phyloP scores from a whole-genome alignment of 2,797 vertebrate species.

The Sciurus vulgaris region DNA sequence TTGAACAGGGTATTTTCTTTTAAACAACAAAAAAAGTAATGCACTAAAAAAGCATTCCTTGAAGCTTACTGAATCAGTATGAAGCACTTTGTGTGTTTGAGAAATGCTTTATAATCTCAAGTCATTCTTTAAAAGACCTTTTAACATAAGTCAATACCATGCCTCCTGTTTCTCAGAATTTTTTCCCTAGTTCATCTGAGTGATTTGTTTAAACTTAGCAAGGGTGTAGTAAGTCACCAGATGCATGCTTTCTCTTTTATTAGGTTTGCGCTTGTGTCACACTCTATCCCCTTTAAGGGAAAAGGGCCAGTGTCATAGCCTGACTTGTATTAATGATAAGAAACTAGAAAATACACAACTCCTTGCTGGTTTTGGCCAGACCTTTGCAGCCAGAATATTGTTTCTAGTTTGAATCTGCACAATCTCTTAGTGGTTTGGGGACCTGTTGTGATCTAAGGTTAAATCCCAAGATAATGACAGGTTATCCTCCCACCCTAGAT shows the following conservation, averaged over 20 bases:
- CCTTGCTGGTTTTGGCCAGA: background rate
- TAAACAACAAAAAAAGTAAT: constrained; percentile 68
- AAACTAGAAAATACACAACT: background rate
- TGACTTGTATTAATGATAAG: background rate
- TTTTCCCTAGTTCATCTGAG: background rate
- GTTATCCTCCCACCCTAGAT: background rate
- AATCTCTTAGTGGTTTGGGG: background rate
- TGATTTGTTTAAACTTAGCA: constrained; percentile 42
- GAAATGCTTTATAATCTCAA: constrained; percentile 70
- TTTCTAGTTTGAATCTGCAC: constrained; percentile 25
- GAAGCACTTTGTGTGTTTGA: constrained; percentile 72
- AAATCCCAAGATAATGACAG: background rate
- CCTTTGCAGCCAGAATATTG: background rate
- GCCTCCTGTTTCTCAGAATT: constrained; percentile 57
- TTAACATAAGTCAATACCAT: constrained; percentile 58
- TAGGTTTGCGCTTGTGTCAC: background rate
- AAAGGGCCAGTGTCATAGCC: background rate
- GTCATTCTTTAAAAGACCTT: constrained; percentile 63
- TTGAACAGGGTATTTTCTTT: constrained; percentile 75
- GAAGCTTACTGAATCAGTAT: constrained; percentile 63
- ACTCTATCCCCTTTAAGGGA: background rate
- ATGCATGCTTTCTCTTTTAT: constrained; percentile 18
- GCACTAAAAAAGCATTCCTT: constrained; percentile 74
- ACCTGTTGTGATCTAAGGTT: background rate
- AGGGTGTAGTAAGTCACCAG: background rate